Conservation (phyloP, 1,140 invertebrate species). For the Magallana angulata region DNA sequence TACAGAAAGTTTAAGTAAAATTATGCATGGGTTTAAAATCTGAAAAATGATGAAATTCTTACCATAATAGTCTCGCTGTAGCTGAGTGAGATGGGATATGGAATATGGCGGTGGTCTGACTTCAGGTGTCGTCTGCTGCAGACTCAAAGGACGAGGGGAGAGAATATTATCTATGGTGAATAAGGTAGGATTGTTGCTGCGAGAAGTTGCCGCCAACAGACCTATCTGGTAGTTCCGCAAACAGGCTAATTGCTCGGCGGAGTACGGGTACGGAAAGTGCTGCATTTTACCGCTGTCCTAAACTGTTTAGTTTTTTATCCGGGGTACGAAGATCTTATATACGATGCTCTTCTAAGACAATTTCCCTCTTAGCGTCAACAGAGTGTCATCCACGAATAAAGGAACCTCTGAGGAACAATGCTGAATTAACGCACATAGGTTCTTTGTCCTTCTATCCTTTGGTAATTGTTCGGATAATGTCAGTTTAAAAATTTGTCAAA, state of each 20-base stretch:
- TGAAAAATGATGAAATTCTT: not conserved
- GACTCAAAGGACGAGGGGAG: constrained; percentile 51
- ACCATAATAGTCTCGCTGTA: constrained; percentile 56
- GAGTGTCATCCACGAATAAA: not conserved
- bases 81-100: constrained; percentile 52
- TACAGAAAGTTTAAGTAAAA: no score
- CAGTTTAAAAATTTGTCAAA: constrained; percentile 33
- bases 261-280: constrained; percentile 58
- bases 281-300: constrained; percentile 45
- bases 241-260: constrained; percentile 54
- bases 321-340: not conserved
- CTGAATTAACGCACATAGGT: not conserved
- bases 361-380: constrained; percentile 4
- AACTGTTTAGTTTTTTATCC: not conserved
- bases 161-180: constrained; percentile 63
- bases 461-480: constrained; percentile 34
- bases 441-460: constrained; percentile 1
- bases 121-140: constrained; percentile 46
- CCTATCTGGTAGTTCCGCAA: constrained; percentile 57
- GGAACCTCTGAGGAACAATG: not conserved
- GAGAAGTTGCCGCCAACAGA: constrained; percentile 48
- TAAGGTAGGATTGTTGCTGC: constrained; percentile 46
- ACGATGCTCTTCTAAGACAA: not conserved
- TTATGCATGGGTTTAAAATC: no score
- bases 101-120: constrained; percentile 33